Conservation (phyloP, 2,888 invertebrate species). For the Achlya flavicornis region DNA sequence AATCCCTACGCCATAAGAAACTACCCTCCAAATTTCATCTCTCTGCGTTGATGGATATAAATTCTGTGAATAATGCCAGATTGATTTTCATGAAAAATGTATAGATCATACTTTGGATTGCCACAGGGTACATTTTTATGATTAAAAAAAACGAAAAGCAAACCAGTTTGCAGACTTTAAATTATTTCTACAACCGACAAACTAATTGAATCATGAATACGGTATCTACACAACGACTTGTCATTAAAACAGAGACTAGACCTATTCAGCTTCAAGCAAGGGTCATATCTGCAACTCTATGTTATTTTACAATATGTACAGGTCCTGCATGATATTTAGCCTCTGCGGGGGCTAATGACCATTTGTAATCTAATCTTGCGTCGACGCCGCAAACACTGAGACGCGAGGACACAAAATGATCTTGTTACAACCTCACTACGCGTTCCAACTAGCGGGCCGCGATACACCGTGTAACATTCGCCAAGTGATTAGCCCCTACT, state of each 20-base stretch:
- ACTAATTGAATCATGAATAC: not conserved
- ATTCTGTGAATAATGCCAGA: no score
- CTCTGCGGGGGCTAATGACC: constrained; percentile 69
- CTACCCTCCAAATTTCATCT: no score
- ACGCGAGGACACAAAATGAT: constrained; percentile 43
- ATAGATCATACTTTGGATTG: no score
- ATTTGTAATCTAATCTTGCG: constrained; percentile 72
- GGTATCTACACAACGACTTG: no score
- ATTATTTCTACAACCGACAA: not conserved
- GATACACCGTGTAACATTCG: constrained; percentile 7
- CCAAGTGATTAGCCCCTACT: constrained; percentile 9
- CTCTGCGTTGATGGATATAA: no score
- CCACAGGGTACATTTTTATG: no score
- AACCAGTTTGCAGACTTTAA: no score
- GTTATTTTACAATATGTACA: constrained; percentile 50
- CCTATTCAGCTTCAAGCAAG: not conserved
- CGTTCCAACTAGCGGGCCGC: not conserved
- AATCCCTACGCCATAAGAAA: no score
- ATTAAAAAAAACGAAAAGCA: no score
- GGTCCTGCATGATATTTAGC: constrained; percentile 53
- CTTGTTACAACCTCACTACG: constrained; percentile 25
- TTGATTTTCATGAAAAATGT: no score
- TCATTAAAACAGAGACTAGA: no score
- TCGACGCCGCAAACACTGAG: constrained; percentile 42
- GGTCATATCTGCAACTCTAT: constrained; percentile 17